Conservation (phyloP, 2,888 invertebrate species). For the Oligia fasciuncula region DNA sequence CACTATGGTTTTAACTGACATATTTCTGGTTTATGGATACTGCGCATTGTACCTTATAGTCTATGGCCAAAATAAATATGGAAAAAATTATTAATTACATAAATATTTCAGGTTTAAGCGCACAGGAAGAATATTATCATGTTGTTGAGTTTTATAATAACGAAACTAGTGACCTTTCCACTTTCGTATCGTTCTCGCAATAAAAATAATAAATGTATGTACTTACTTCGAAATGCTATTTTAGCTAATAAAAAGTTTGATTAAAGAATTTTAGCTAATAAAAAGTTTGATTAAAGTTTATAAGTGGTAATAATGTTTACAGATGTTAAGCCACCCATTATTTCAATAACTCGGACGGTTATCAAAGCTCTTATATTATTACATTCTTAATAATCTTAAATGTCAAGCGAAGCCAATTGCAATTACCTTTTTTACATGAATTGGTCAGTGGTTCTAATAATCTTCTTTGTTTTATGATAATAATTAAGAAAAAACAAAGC, state of each 20-base stretch:
- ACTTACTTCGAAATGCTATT: background rate
- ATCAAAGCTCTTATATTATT: slow-evolving; percentile 4
- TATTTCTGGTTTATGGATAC: slow-evolving; percentile 27
- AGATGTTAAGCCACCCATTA: slow-evolving; percentile 21
- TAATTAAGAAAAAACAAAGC: background rate
- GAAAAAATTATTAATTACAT: background rate
- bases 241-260: background rate
- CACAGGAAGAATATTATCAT: no score
- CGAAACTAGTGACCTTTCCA: no score
- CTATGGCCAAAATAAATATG: background rate
- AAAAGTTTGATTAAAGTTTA: slow-evolving; percentile 14
- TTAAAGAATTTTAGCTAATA: slow-evolving; percentile 19
- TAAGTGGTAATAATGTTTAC: slow-evolving; percentile 6
- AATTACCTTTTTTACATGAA: slow-evolving; percentile 1
- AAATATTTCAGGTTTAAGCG: background rate
- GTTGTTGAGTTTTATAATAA: background rate
- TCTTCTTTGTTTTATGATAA: background rate
- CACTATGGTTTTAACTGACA: slow-evolving; percentile 3
- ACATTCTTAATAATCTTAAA: slow-evolving; percentile 18
- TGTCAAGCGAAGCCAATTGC: slow-evolving; percentile 31
- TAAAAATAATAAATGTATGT: background rate
- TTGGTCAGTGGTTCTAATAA: background rate
- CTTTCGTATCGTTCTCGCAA: background rate
- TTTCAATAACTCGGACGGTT: slow-evolving; percentile 27
- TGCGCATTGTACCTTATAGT: background rate